phyloP scores from a whole-genome alignment of 2,797 vertebrate genomes.

The Microchirus variegatus region DNA sequence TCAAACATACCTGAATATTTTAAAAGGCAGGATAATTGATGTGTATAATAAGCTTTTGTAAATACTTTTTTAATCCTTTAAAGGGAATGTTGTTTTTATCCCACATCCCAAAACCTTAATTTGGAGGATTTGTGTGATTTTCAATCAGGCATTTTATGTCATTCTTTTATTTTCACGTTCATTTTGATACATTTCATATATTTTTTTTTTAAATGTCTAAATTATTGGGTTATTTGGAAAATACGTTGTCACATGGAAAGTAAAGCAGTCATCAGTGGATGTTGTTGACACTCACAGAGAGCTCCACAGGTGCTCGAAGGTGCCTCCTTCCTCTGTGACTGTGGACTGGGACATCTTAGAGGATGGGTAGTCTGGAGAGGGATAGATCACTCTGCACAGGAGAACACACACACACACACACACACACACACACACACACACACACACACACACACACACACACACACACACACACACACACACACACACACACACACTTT shows the following conservation, averaged over 20 bases:
- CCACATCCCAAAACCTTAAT: no score
- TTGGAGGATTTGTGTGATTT: no score
- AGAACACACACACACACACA: slow-evolving; percentile 17
- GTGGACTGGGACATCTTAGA: slow-evolving; percentile 91
- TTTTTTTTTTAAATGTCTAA: slow-evolving; percentile 4
- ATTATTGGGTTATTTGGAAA: background rate
- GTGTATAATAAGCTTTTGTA: background rate
- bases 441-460: slow-evolving; percentile 16
- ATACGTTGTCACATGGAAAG: slow-evolving; percentile 1
- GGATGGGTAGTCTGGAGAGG: slow-evolving; percentile 74
- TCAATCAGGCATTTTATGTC: no score
- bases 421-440: slow-evolving; percentile 20
- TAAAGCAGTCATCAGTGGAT: slow-evolving; percentile 19
- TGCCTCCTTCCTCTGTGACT: slow-evolving; percentile 88
- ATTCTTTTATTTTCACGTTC: no score
- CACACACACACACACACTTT: slow-evolving; percentile 11
- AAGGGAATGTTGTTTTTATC: no score
- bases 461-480: slow-evolving; percentile 15
- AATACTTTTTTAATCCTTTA: background rate
- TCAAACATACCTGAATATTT: no score
- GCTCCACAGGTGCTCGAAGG: slow-evolving; percentile 96
- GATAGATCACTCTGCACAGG: slow-evolving; percentile 83
- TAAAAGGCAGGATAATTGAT: background rate
- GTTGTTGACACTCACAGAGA: slow-evolving; percentile 88
- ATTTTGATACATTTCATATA: background rate